These are phyloP conservation scores for Platyscapa corneri DNA, from an alignment of 1,140 invertebrate species.

Conservation along the genomic window DNA sequence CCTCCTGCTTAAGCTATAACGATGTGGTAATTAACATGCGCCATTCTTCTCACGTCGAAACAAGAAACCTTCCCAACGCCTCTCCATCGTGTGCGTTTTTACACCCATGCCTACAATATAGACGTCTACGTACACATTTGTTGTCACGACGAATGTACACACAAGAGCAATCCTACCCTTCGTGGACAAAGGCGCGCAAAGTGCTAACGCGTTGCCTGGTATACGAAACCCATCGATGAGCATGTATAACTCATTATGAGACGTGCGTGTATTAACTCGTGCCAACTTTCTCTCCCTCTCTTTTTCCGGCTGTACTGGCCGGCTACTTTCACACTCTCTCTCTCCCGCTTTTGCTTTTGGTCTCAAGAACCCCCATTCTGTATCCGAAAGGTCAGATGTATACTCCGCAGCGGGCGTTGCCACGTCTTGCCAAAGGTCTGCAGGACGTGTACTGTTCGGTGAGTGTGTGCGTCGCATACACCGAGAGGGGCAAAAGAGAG, in stretches of 20 bases:
- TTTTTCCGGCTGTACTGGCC: neutral
- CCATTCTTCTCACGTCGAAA: neutral
- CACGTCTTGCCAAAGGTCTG: neutral
- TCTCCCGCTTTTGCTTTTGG: neutral
- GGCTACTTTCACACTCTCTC: neutral
- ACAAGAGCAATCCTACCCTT: neutral
- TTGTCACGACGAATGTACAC: neutral
- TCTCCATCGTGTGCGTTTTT: constrained; percentile 8
- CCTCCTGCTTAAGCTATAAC: neutral
- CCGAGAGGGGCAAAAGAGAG: neutral
- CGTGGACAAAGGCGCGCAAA: constrained; percentile 24
- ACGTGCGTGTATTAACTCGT: neutral
- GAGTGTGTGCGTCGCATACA: neutral
- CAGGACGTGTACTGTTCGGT: neutral
- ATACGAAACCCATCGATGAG: constrained; percentile 29
- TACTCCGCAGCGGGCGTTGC: neutral
- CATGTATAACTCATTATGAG: neutral
- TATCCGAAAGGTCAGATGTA: neutral
- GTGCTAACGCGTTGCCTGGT: neutral
- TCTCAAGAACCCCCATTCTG: neutral
- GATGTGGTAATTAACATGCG: neutral
- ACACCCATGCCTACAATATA: neutral
- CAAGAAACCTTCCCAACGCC: neutral
- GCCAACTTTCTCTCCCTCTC: neutral
- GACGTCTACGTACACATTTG: neutral